Conservation (phyloP, 2,888 invertebrate species). For the Clostera curtula region DNA sequence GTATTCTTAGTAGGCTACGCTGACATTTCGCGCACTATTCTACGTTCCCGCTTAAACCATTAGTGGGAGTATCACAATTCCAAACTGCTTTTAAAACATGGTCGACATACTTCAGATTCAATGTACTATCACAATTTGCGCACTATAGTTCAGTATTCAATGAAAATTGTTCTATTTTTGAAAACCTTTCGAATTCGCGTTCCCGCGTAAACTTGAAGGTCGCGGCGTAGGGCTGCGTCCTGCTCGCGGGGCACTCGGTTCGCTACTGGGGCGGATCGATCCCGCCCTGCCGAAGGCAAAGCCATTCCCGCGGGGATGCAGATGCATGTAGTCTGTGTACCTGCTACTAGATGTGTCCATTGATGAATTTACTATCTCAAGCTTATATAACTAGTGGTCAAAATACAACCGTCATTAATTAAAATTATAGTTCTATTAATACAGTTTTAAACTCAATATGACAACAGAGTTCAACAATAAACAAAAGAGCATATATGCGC, state of each 20-base stretch:
- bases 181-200: conserved; percentile 20
- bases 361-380: background rate
- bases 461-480: no score
- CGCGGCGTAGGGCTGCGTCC: conserved; percentile 43
- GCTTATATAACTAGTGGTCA: no score
- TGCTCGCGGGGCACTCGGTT: conserved; percentile 41
- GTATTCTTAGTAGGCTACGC: no score
- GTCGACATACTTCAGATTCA: no score
- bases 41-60: no score
- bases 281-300: conserved; percentile 43
- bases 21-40: no score
- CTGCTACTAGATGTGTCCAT: conserved; percentile 31
- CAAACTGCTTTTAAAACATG: conserved; percentile 1
- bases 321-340: conserved; percentile 41
- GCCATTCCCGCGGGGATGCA: conserved; percentile 68
- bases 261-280: conserved; percentile 66
- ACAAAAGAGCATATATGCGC: no score
- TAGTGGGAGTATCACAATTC: no score
- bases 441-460: no score
- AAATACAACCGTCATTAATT: no score
- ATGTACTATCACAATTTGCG: no score
- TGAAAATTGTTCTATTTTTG: background rate
- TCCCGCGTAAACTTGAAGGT: conserved; percentile 66
- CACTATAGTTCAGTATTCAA: background rate
- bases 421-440: no score